Evolutionary conservation across 2,888 invertebrate species (phyloP).

Genomic region (Hymenopus coronatus): DNA sequence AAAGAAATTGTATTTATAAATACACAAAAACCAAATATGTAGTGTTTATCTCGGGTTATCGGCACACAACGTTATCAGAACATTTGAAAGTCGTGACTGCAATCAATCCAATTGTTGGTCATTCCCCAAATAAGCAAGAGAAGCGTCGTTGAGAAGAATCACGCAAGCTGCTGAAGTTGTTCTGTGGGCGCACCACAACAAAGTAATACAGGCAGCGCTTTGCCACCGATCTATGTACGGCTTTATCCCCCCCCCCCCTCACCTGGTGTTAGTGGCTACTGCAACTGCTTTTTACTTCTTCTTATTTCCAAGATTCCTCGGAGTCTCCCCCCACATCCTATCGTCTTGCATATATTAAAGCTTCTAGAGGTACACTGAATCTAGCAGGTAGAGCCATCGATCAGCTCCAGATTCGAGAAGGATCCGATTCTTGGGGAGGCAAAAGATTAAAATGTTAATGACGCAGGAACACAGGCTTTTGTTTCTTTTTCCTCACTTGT

Average conservation of each 20-base stretch:
- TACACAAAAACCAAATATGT: too few species aligned
- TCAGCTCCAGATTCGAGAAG: not conserved
- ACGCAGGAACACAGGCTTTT: not conserved
- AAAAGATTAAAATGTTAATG: not conserved
- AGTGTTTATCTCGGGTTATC: too few species aligned
- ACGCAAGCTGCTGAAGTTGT: too few species aligned
- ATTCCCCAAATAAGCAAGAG: too few species aligned
- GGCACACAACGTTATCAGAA: too few species aligned
- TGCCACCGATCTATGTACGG: not conserved
- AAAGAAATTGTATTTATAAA: too few species aligned
- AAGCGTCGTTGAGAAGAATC: too few species aligned
- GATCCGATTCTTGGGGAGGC: not conserved
- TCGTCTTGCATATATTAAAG: slow-evolving; percentile 13
- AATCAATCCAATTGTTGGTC: too few species aligned
- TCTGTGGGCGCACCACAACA: not conserved
- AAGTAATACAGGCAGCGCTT: not conserved
- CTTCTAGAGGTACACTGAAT: slow-evolving; percentile 2
- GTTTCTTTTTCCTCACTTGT: not conserved
- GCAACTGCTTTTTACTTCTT: not conserved
- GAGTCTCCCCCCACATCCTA: not conserved
- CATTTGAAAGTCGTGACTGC: too few species aligned
- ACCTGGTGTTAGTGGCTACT: not conserved
- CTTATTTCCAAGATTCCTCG: not conserved
- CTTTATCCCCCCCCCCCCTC: not conserved
- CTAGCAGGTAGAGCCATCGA: not conserved